Conservation (phyloP, 2,113 vertebrate species). For the Brienomyrus brachyistius region DNA sequence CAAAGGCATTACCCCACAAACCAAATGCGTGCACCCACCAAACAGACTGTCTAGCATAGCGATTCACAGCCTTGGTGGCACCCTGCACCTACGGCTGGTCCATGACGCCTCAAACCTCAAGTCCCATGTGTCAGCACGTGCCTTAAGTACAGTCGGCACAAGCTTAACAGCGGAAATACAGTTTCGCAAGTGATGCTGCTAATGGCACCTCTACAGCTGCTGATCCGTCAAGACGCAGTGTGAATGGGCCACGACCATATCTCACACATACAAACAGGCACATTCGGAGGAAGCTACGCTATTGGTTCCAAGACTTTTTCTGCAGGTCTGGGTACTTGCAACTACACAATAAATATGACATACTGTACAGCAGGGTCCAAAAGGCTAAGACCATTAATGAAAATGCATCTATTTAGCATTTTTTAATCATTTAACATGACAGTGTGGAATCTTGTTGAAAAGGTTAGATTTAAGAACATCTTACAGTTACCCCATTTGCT, state of each 20-base stretch:
- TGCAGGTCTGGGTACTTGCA: not conserved
- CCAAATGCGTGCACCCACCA: not conserved
- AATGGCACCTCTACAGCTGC: not conserved
- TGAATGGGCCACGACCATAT: not conserved
- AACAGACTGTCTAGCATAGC: not conserved
- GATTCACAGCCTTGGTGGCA: not conserved
- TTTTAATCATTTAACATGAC: not conserved
- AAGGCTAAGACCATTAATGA: not conserved
- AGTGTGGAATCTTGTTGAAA: not conserved
- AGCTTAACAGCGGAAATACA: not conserved
- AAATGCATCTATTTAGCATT: not conserved
- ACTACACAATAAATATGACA: not conserved
- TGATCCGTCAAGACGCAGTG: not conserved
- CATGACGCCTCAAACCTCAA: not conserved
- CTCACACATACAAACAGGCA: not conserved
- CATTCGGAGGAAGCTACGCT: not conserved
- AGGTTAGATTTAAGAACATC: not conserved
- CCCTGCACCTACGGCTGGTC: not conserved
- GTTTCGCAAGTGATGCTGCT: not conserved
- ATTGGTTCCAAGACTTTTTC: not conserved
- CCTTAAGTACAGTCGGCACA: not conserved
- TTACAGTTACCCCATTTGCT: not conserved
- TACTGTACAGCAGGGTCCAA: not conserved
- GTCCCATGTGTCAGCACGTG: not conserved
- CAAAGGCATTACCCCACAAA: not conserved